Evolutionary conservation across 2,797 vertebrate species (phyloP).

Genomic region (Clarias pachynema): DNA sequence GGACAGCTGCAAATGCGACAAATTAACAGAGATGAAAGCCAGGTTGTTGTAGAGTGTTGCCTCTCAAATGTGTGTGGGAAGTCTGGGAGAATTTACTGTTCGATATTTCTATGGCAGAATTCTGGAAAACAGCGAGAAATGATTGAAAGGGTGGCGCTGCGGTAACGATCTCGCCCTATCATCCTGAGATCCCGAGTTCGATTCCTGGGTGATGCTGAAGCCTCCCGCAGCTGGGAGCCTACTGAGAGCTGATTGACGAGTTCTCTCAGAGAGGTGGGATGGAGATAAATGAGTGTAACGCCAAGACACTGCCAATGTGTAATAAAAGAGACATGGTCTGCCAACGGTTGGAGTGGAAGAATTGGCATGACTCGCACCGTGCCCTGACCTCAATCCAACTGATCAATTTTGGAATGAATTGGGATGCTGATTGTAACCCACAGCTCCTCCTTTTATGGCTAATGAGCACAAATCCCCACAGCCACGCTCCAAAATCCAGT

Average conservation of each 20-base stretch:
- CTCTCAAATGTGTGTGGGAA: neutral
- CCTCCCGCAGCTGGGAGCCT: too few relatives aligned
- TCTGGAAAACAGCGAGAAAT: neutral
- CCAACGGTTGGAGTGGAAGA: neutral
- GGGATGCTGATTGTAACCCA: too few relatives aligned
- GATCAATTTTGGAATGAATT: slow-evolving; percentile 1
- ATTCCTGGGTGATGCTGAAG: too few relatives aligned
- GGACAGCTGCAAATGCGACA: slow-evolving; percentile 13
- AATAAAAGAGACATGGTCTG: too few relatives aligned
- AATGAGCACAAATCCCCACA: neutral
- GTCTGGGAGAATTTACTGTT: neutral
- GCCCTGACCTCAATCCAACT: neutral
- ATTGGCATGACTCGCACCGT: neutral
- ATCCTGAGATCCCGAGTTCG: too few relatives aligned
- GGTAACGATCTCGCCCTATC: too few relatives aligned
- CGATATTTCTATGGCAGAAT: neutral
- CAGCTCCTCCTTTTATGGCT: neutral
- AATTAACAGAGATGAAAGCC: slow-evolving; percentile 32
- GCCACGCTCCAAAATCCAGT: neutral
- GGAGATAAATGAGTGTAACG: too few relatives aligned
- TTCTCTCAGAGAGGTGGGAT: too few relatives aligned
- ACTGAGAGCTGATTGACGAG: too few relatives aligned
- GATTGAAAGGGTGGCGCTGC: neutral
- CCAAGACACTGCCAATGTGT: too few relatives aligned
- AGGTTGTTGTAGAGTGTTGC: neutral